Base-by-base conservation (phyloP, 2,888 invertebrate genomes). In the Ichneumoninae sp. region DNA sequence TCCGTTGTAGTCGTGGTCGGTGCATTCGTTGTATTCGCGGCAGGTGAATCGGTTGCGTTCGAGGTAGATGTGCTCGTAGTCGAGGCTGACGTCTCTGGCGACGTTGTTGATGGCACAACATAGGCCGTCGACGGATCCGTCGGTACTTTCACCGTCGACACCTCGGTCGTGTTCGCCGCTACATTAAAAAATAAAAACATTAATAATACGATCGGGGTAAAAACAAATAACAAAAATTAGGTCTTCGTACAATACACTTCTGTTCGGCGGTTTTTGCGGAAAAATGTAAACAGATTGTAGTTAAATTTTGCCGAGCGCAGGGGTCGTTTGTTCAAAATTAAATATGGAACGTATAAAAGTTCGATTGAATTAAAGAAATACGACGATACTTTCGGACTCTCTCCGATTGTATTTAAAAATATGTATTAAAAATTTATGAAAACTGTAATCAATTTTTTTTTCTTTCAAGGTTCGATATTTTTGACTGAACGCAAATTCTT, bases 91-190 rank as follows among this genome's bases (percentile, higher is more conserved):
- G 74, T 36, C 13, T 22, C 30, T 8, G 57, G 13, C 44, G 71
- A 19, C 26, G 57, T 79, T 26, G 77, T 19, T 44, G 77, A 19
- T 50, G 74, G 22, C 22, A 52, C n/a, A 36, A 6, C 19, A 22
- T n/a, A 16, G n/a, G 54, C 47, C 13, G 52, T 13, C 44, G 33
- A 3, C 16, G 33, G 7, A 16, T 19, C 22, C 40, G 80, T 52
- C 2, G 73, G 0, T 40, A 16, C 19, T 44, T 1, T 6, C 57
- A 33, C 0, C 8, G 6, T 26, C 40, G 10, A 3, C 2, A 3
- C 1, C 8, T 19, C 10, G 54, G 3, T 0, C 4, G 13, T 13
- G 1, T 26, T 3, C 26, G 3, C 7, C 4, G 22, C 26, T 57
- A 22, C 16, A 22, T 22, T 13, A 10, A 13, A 57, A 57, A 26